Conservation (phyloP, 2,888 invertebrate genomes). For the Drosophila siamana region DNA sequence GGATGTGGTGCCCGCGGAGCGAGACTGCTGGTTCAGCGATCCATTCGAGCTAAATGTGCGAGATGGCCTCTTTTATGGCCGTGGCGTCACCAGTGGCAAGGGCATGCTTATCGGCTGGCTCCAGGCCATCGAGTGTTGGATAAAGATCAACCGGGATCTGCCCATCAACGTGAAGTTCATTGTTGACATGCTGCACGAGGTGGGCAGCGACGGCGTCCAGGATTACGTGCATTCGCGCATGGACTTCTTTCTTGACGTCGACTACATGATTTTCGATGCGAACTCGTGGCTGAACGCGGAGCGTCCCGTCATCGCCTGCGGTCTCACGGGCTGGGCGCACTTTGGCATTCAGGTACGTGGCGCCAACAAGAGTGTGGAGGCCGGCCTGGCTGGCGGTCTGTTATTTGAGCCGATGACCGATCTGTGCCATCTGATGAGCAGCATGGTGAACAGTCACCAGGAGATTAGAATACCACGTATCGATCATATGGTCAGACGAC, state of each 20-base stretch:
- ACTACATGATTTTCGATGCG: constrained; percentile 41
- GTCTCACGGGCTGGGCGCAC: constrained; percentile 49
- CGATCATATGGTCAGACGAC: not conserved
- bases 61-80: constrained; percentile 42
- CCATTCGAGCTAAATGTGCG: constrained; percentile 37
- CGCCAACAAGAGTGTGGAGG: constrained; percentile 47
- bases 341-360: constrained; percentile 48
- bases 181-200: constrained; percentile 51
- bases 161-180: constrained; percentile 59
- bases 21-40: constrained; percentile 45
- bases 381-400: constrained; percentile 48
- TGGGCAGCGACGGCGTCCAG: constrained; percentile 50
- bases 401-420: constrained; percentile 62
- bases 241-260: constrained; percentile 52
- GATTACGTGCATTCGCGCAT: not conserved
- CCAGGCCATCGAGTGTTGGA: constrained; percentile 53
- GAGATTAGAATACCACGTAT: constrained; percentile 28
- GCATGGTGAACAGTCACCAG: constrained; percentile 26
- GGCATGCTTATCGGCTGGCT: constrained; percentile 59
- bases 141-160: constrained; percentile 34
- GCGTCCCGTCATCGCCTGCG: constrained; percentile 45
- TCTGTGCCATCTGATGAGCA: constrained; percentile 57
- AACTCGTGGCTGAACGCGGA: constrained; percentile 49
- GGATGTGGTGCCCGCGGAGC: constrained; percentile 46
- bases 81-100: constrained; percentile 59